Evolutionary conservation across 1,140 invertebrate genomes (phyloP).

Genomic region (Heliconius hermathena): DNA sequence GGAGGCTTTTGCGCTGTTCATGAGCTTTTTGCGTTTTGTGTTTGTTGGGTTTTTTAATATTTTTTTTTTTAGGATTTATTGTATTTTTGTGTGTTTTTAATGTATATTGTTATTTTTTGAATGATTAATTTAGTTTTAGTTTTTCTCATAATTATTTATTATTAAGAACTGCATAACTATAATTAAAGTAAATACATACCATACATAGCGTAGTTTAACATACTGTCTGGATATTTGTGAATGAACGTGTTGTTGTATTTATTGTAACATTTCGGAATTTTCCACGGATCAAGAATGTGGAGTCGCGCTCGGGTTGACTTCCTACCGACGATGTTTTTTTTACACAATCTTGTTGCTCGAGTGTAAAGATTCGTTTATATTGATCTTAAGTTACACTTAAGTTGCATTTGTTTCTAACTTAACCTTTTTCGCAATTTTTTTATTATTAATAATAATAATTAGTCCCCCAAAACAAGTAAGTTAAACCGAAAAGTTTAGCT

Average conservation of each 20-base stretch:
- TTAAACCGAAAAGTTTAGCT: background rate
- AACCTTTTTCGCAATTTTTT: background rate
- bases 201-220: background rate
- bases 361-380: constrained; percentile 65
- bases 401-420: constrained; percentile 3
- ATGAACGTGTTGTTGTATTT: constrained; percentile 21
- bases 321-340: constrained; percentile 80
- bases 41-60: background rate
- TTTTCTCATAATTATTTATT: background rate
- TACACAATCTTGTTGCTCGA: constrained; percentile 80
- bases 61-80: background rate
- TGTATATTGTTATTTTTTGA: background rate
- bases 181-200: background rate
- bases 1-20: constrained; percentile 19
- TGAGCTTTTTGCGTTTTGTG: background rate
- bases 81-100: background rate
- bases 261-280: constrained; percentile 34
- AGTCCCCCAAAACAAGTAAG: background rate
- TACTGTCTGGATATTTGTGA: background rate
- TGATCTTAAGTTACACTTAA: constrained; percentile 40
- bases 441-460: background rate
- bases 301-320: constrained; percentile 68
- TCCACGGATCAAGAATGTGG: constrained; percentile 59
- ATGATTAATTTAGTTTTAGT: background rate
- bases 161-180: background rate